These are phyloP conservation scores for Gambusia yucatana DNA, from an alignment of 2,797 vertebrate genomes.

Conservation along the genomic window DNA sequence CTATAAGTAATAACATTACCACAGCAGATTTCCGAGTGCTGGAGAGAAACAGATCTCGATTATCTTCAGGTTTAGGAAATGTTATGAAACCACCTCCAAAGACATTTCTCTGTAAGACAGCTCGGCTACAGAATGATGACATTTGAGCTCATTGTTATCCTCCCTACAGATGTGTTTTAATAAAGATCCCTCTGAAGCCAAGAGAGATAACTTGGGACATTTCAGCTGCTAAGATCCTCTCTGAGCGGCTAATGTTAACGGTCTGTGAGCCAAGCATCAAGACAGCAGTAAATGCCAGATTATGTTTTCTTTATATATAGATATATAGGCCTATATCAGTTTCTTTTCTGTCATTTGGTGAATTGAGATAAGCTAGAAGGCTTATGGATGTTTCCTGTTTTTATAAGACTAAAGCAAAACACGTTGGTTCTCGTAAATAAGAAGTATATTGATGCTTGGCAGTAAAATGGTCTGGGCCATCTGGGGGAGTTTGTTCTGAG, in stretches of 20 bases:
- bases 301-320: neutral
- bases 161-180: neutral
- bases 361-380: neutral
- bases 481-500: neutral
- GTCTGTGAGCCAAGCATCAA: neutral
- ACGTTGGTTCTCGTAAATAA: neutral
- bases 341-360: neutral
- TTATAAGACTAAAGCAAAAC: neutral
- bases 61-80: neutral
- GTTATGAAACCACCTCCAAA: neutral
- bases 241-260: no score
- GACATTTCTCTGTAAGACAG: neutral
- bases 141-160: conserved; percentile 7
- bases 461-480: neutral
- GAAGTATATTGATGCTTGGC: neutral
- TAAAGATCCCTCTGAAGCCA: neutral
- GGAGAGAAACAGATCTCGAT: neutral
- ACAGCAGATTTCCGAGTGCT: neutral
- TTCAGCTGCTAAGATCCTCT: neutral
- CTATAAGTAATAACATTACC: neutral
- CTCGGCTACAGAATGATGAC: neutral
- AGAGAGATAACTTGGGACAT: conserved; percentile 1
- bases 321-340: no score
- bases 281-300: neutral
- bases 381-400: neutral